A percentile compares a stretch with the other conserved stretches of the same genome.
These are phyloP conservation scores for Diloba caeruleocephala DNA, from an alignment of 2,888 invertebrate species.

Conservation along the genomic window DNA sequence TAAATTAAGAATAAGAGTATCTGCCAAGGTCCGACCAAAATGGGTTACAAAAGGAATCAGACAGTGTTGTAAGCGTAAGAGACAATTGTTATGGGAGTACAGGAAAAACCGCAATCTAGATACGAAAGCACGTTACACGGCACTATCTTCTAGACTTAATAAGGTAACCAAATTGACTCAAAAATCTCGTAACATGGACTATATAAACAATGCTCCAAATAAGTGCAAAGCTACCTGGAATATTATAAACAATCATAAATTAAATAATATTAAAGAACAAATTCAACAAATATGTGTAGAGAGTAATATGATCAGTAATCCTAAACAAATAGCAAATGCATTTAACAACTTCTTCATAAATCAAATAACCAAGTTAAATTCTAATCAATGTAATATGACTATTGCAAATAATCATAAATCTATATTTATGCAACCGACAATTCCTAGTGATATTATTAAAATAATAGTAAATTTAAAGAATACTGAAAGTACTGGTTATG, in stretches of 20 bases:
- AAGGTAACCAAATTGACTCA: slow-evolving; percentile 2
- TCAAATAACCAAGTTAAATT: background rate
- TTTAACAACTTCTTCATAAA: slow-evolving; percentile 4
- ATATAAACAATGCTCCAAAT: slow-evolving; percentile 1
- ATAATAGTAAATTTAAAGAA: background rate
- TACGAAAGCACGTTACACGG: background rate
- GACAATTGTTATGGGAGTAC: slow-evolving; percentile 1
- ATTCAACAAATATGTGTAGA: too few relatives aligned
- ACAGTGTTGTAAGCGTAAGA: slow-evolving; percentile 1
- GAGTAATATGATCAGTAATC: too few relatives aligned
- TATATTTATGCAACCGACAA: slow-evolving; percentile 1
- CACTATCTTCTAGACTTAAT: slow-evolving; percentile 1
- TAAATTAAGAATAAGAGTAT: background rate
- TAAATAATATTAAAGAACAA: too few relatives aligned
- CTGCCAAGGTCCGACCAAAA: background rate
- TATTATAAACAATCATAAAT: slow-evolving; percentile 2
- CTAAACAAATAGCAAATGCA: too few relatives aligned
- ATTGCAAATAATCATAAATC: slow-evolving; percentile 1
- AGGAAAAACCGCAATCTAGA: background rate
- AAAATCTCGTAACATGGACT: slow-evolving; percentile 1
- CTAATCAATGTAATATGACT: background rate
- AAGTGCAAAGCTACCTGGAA: slow-evolving; percentile 6
- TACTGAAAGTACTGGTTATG: background rate
- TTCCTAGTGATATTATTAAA: slow-evolving; percentile 2
- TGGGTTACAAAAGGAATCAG: slow-evolving; percentile 4